Evolutionary conservation across 2,888 invertebrate species (phyloP).

Genomic region (Hedychridium roseum): DNA sequence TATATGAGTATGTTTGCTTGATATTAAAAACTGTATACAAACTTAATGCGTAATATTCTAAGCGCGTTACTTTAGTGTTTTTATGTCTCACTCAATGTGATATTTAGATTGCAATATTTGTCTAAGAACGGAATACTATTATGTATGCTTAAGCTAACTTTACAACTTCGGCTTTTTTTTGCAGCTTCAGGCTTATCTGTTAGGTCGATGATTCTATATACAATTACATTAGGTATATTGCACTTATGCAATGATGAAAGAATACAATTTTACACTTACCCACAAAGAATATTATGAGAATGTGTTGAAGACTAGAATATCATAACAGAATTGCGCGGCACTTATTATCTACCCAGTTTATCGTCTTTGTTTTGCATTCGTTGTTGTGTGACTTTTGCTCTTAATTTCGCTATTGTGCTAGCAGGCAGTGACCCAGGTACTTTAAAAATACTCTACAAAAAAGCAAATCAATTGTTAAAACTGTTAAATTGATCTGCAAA

Average conservation of each 20-base stretch:
- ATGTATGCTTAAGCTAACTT: too few relatives aligned
- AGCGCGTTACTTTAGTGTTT: too few relatives aligned
- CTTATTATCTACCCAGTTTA: conserved; percentile 54
- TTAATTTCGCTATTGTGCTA: conserved; percentile 71
- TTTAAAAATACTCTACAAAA: conserved; percentile 80
- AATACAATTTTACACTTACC: conserved; percentile 31
- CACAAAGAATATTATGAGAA: conserved; percentile 20
- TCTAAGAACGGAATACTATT: too few relatives aligned
- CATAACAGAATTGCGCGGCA: conserved; percentile 15
- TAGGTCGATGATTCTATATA: too few relatives aligned
- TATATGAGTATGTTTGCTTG: too few relatives aligned
- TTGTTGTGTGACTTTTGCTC: conserved; percentile 68
- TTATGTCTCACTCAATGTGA: too few relatives aligned
- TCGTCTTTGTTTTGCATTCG: conserved; percentile 64
- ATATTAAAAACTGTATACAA: too few relatives aligned
- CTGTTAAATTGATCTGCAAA: neutral
- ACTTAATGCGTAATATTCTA: too few relatives aligned
- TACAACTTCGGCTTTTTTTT: too few relatives aligned
- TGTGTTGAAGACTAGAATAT: conserved; percentile 50
- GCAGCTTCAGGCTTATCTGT: too few relatives aligned
- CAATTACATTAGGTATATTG: too few relatives aligned
- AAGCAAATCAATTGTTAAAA: conserved; percentile 18
- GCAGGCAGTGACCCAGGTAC: conserved; percentile 80
- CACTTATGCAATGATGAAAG: conserved; percentile 23
- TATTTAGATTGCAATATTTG: too few relatives aligned